phyloP scores from a whole-genome alignment of 2,888 invertebrate genomes.

The Drosophila lutescens region DNA sequence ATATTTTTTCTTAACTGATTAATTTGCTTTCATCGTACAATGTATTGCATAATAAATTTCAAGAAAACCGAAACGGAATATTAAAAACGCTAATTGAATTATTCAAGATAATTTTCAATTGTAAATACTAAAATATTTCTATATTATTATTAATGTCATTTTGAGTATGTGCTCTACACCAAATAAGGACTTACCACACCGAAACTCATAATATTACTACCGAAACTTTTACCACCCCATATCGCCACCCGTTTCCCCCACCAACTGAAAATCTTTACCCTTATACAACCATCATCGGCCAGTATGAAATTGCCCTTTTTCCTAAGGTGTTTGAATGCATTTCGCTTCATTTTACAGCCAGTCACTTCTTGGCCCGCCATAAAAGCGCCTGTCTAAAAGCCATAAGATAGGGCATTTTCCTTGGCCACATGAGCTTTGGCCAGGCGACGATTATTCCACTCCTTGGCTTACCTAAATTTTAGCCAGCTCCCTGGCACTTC shows the following conservation, averaged over 20 bases:
- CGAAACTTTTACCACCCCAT: not conserved
- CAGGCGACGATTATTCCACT: constrained; percentile 35
- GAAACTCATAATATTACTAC: not conserved
- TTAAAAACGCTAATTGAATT: too few relatives aligned
- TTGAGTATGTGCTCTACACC: too few relatives aligned
- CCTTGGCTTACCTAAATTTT: constrained; percentile 28
- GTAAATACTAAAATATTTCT: too few relatives aligned
- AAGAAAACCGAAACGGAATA: too few relatives aligned
- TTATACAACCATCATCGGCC: not conserved
- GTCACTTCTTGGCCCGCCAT: constrained; percentile 34
- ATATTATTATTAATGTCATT: too few relatives aligned
- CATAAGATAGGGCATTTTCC: constrained; percentile 61
- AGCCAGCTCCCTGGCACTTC: constrained; percentile 47
- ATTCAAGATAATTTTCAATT: too few relatives aligned
- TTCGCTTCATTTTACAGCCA: constrained; percentile 56
- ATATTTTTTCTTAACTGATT: not conserved
- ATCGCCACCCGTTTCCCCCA: not conserved
- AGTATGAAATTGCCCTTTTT: constrained; percentile 12
- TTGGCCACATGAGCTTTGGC: constrained; percentile 62
- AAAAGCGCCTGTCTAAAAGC: constrained; percentile 58
- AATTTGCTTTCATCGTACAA: too few relatives aligned
- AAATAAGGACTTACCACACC: not conserved
- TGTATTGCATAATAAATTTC: too few relatives aligned
- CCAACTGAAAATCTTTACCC: not conserved
- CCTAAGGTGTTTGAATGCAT: constrained; percentile 55